These are phyloP conservation scores for Callinectes sapidus DNA, from an alignment of 2,888 invertebrate species.

Conservation along the genomic window DNA sequence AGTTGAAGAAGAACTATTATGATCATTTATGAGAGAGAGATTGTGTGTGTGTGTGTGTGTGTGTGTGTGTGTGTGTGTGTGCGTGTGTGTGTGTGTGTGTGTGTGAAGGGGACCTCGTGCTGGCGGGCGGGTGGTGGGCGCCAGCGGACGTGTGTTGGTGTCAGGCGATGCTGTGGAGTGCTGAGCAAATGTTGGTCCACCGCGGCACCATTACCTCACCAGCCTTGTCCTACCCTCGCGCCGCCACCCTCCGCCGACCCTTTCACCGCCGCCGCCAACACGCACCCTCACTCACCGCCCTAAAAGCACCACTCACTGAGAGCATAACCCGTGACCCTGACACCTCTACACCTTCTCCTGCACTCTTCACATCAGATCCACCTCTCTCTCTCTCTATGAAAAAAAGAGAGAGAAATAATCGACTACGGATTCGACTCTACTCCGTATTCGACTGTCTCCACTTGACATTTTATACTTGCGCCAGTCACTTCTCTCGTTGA, in stretches of 20 bases:
- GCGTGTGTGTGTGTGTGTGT: neutral
- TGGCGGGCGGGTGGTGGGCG: neutral
- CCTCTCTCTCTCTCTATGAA: neutral
- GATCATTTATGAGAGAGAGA: neutral
- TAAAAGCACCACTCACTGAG: neutral
- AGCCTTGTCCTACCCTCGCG: slow-evolving; percentile 34
- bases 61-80: slow-evolving; percentile 13
- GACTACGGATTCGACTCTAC: neutral
- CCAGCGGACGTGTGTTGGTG: slow-evolving; percentile 55
- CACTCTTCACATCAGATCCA: neutral
- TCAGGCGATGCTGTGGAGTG: slow-evolving; percentile 48
- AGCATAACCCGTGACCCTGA: neutral
- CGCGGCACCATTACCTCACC: slow-evolving; percentile 42
- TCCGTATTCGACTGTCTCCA: neutral
- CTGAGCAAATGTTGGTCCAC: slow-evolving; percentile 49
- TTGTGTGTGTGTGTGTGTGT: slow-evolving; percentile 28
- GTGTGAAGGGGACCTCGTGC: neutral
- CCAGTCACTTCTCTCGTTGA: neutral
- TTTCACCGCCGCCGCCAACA: slow-evolving; percentile 2
- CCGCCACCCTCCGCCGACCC: slow-evolving; percentile 24
- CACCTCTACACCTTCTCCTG: neutral
- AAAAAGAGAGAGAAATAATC: neutral
- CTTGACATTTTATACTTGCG: neutral
- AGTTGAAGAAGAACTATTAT: neutral
- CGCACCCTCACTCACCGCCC: slow-evolving; percentile 34